Conservation (phyloP, 2,888 invertebrate species). For the Cylindroiulus punctatus region DNA sequence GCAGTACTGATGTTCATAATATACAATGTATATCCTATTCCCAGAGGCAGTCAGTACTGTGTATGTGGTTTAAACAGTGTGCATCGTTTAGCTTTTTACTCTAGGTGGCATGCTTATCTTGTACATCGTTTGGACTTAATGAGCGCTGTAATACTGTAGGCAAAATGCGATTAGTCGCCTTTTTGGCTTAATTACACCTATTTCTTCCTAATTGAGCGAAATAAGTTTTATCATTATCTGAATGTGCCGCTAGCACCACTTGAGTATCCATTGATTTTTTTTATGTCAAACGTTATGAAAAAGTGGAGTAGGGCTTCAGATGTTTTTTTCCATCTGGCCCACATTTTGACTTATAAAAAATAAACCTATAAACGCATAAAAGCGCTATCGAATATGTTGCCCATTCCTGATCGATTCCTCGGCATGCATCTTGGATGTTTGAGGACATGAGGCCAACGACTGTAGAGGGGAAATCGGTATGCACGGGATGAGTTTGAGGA, state of each 20-base stretch:
- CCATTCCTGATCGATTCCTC: background rate
- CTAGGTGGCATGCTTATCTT: background rate
- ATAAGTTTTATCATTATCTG: background rate
- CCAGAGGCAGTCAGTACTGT: too few relatives aligned
- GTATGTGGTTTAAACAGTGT: background rate
- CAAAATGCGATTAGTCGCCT: background rate
- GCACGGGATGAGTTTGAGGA: background rate
- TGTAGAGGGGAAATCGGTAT: background rate
- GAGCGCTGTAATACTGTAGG: background rate
- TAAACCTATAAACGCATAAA: background rate
- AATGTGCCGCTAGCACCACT: background rate
- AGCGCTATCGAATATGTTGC: background rate
- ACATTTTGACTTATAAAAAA: background rate
- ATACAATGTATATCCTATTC: too few relatives aligned
- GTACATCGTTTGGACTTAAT: conserved; percentile 16
- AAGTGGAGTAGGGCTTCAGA: conserved; percentile 3
- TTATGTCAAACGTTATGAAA: background rate
- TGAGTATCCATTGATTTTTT: background rate
- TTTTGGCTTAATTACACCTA: conserved; percentile 24
- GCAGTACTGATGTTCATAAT: too few relatives aligned
- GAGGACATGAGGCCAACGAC: background rate
- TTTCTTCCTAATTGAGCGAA: conserved; percentile 2
- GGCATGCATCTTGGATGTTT: background rate
- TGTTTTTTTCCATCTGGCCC: conserved; percentile 12
- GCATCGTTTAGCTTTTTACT: background rate